Evolutionary conservation across 2,888 invertebrate genomes (phyloP), one percentile per base, ranked within the genome.

Genomic region (Capitulum mitella): DNA sequence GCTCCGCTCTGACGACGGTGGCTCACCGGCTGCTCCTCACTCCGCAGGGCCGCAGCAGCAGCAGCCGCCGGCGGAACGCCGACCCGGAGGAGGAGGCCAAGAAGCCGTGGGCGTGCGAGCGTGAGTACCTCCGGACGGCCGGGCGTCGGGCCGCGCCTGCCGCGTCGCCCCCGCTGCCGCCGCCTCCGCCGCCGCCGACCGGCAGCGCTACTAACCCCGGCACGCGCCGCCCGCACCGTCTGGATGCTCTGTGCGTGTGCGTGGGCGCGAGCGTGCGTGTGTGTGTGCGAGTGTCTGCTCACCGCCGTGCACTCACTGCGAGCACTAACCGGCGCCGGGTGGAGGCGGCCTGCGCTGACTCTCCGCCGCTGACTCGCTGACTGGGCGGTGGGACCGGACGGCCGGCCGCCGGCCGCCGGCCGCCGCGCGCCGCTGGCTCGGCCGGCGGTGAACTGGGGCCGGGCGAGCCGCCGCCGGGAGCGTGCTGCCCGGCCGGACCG

Each of bases 31-130:
- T n/a, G n/a, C n/a, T n/a, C n/a, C n/a, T n/a, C n/a, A n/a, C n/a
- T n/a, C n/a, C n/a, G n/a, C 86, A 22, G 84, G 87, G 83, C 26
- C 26, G 78, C 14, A 37, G 61, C n/a, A 74, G 78, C 19, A 29
- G 64, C 70, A 51, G 43, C 46, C 32, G 37, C 29, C 51, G 78
- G 29, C 78, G 70, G 26, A 70, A 26, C 19, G 78, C 43, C 37
- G 70, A 54, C 46, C 51, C 58, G 22, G 70, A 70, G 32, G 58
- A 43, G 26, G 64, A 64, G 22, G 37, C 70, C 70, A 70, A 70
- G 70, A 70, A 70, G 70, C 70, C 70, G 37, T 70, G 70, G 70
- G 70, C 37, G 19, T 70, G 70, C 29, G 70, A 70, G 37, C 70
- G 70, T 75, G 75, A 46, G 46, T 46, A 46, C 75, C 29, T 10